These are phyloP conservation scores for Ptyas mucosa DNA, from an alignment of 2,113 vertebrate genomes.

Conservation along the genomic window DNA sequence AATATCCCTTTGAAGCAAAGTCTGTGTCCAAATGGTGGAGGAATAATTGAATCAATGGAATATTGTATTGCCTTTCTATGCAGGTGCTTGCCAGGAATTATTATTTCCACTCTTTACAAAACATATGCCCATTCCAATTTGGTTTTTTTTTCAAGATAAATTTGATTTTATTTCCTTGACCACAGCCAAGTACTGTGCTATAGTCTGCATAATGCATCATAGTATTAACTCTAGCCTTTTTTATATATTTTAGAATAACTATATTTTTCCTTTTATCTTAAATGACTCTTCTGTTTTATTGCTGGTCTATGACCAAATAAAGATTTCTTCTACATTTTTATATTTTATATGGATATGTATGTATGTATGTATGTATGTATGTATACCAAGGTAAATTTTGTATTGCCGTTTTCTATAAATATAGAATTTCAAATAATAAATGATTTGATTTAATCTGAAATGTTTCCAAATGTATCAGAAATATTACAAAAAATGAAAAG, in stretches of 20 bases:
- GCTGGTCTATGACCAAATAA: background rate
- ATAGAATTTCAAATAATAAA: background rate
- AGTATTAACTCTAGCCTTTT: background rate
- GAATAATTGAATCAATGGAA: no score
- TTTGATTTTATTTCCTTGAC: no score
- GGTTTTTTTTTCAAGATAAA: no score
- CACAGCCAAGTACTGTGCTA: no score
- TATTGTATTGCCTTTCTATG: no score
- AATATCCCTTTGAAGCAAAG: no score
- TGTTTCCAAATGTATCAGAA: background rate
- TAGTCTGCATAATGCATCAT: background rate
- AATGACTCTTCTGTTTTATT: background rate
- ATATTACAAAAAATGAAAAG: background rate
- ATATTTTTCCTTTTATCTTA: background rate
- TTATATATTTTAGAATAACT: background rate
- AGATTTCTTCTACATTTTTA: background rate
- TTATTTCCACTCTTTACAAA: no score
- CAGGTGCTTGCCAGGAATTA: no score
- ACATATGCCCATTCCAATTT: no score
- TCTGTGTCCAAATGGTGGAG: no score
- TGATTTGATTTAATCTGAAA: background rate
- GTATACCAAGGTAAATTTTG: background rate
- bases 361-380: no score
- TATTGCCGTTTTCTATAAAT: background rate
- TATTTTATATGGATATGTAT: background rate